Base-by-base conservation (phyloP, 2,797 vertebrate genomes). In the Perodicticus potto region DNA sequence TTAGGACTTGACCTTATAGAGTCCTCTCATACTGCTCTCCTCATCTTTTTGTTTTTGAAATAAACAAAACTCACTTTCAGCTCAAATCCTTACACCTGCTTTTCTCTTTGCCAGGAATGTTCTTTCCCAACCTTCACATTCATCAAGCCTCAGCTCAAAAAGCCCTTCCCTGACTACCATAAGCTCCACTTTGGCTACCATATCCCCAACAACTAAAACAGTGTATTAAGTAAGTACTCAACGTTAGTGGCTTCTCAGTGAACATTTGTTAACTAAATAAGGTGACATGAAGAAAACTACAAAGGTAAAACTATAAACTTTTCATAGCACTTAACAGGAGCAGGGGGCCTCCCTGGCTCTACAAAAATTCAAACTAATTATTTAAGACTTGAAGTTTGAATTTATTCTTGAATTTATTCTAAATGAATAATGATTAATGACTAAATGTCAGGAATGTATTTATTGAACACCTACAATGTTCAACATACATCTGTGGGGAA, bases 71-170 rank as follows among this genome's bases (percentile, higher is more conserved):
- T 85, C 19, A 9, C 49, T 82, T 92, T 19, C 61, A 85, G 59
- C n/a, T 95, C 86, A 90, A 19, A 59, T 32, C 45, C 53, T 70
- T 63, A 89, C 11, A 45, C n/a, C 14, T 20, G 43, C 34, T 92
- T 55, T 43, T 69, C 65, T 45, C 69, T 92, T 85, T 84, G 27
- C 34, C 89, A 88, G 20, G 37, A 93, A 37, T 84, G 72, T 74
- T 89, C 80, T 86, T 91, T 40, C 65, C 74, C 43, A 53, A 32
- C 13, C 20, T 89, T 95, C 55, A 84, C 9, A 23, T 32, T 76
- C 73, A 34, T 76, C 59, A 86, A 73, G 57, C 76, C 17, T 59
- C 84, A 77, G 69, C 65, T 74, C 57, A 63, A n/a, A 90, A 85
- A 88, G 34, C 25, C n/a, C 55, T 84, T 61, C n/a, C 67, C 57